These are phyloP conservation scores for Diorhabda sublineata DNA, from an alignment of 1,140 invertebrate genomes.

Conservation along the genomic window DNA sequence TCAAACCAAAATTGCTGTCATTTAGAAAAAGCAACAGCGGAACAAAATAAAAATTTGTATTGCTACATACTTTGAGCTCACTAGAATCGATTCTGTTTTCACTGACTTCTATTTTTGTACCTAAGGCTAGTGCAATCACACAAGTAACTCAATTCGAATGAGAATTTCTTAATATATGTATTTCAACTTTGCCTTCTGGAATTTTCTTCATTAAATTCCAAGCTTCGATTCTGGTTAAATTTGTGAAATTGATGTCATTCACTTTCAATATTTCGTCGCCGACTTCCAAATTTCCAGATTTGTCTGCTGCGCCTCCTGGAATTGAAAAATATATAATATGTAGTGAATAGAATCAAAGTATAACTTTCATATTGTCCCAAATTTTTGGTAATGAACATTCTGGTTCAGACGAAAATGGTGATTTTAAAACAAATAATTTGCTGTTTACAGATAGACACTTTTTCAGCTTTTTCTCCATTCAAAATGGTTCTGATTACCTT, in stretches of 20 bases:
- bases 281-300: conserved; percentile 74
- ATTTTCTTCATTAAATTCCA: conserved; percentile 90
- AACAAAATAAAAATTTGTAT: not conserved
- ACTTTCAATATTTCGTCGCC: conserved; percentile 84
- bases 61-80: not conserved
- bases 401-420: too few species aligned
- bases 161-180: conserved; percentile 40
- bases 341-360: too few species aligned
- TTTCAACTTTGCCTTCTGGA: conserved; percentile 69
- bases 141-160: not conserved
- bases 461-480: too few species aligned
- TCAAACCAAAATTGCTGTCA: not conserved
- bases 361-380: too few species aligned
- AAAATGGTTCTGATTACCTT: too few species aligned
- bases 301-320: conserved; percentile 85
- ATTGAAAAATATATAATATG: conserved; percentile 19
- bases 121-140: not conserved
- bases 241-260: conserved; percentile 73
- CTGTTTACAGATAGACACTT: too few species aligned
- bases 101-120: not conserved
- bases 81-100: not conserved
- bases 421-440: too few species aligned
- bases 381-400: too few species aligned
- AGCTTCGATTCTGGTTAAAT: conserved; percentile 85
- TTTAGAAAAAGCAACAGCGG: not conserved